A percentile compares a stretch with the other conserved stretches of the same genome.
phyloP scores from a whole-genome alignment of 2,113 vertebrate species.

The Trichechus manatus region DNA sequence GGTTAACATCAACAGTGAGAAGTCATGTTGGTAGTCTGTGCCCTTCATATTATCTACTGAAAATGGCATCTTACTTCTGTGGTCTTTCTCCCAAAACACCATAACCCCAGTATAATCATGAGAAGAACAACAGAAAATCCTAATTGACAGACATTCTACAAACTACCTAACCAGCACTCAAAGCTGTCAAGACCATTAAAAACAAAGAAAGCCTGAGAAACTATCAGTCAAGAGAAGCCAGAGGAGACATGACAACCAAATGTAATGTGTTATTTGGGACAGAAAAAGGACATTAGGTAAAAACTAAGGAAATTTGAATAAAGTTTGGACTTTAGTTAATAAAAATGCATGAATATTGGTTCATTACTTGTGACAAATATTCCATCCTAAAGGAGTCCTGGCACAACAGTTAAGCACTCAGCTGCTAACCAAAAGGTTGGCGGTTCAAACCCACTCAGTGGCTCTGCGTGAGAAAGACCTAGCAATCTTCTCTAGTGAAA shows the following conservation, averaged over 20 bases:
- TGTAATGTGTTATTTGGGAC: not conserved
- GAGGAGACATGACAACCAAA: not conserved
- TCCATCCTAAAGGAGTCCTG: not conserved
- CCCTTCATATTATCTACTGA: not conserved
- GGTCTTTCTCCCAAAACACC: not conserved
- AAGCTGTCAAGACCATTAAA: not conserved
- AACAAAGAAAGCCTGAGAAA: not conserved
- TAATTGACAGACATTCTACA: not conserved
- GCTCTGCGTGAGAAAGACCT: too few relatives aligned
- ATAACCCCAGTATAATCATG: not conserved
- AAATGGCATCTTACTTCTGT: not conserved
- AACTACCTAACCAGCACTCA: not conserved
- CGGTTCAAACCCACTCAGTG: too few relatives aligned
- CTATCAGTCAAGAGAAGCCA: not conserved
- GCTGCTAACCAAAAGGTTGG: too few relatives aligned
- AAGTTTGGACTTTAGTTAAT: not conserved
- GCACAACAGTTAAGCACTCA: too few relatives aligned
- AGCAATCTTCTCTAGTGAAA: too few relatives aligned
- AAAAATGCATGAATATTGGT: not conserved
- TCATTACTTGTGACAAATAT: not conserved
- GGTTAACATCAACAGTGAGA: not conserved
- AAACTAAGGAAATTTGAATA: conserved; percentile 20
- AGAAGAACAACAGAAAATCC: not conserved
- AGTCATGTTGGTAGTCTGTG: not conserved
- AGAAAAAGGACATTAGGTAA: not conserved